phyloP scores from a whole-genome alignment of 1,140 invertebrate species.

The Melanaphis sacchari region DNA sequence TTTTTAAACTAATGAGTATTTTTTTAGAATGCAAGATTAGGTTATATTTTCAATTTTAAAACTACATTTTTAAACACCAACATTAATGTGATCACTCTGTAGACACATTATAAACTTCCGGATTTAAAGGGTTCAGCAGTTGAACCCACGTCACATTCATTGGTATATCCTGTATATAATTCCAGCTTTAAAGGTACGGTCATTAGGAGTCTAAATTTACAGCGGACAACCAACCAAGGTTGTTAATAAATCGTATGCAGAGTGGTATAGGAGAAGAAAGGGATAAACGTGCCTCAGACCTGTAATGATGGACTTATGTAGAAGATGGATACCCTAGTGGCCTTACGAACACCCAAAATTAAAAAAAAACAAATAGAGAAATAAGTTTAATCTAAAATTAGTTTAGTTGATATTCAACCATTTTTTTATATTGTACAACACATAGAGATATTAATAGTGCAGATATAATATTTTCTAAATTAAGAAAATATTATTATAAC shows the following conservation, averaged over 20 bases:
- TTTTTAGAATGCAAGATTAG: not conserved
- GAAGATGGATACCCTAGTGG: not conserved
- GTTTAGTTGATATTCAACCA: not conserved
- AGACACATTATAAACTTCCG: constrained; percentile 13
- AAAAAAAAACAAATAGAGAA: not conserved
- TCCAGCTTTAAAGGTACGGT: constrained; percentile 32
- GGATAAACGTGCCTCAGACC: constrained; percentile 28
- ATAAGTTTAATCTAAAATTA: not conserved
- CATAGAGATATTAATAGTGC: not conserved
- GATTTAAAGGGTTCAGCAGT: constrained; percentile 39
- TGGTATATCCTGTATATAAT: constrained; percentile 14
- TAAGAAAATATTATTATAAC: not conserved
- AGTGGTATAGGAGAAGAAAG: constrained; percentile 11
- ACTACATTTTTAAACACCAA: not conserved
- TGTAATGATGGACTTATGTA: constrained; percentile 28
- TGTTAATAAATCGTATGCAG: constrained; percentile 43
- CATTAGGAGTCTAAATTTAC: constrained; percentile 54
- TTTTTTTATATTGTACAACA: not conserved
- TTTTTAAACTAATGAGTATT: not conserved
- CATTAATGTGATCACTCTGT: constrained; percentile 8
- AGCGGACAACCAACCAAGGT: constrained; percentile 21
- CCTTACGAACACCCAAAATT: not conserved
- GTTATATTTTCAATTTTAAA: too few relatives aligned
- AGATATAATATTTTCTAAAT: not conserved
- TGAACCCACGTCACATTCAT: constrained; percentile 34